Evolutionary conservation across 2,113 vertebrate genomes (phyloP).

Genomic region (Calyptommatus sinebrachiatus): DNA sequence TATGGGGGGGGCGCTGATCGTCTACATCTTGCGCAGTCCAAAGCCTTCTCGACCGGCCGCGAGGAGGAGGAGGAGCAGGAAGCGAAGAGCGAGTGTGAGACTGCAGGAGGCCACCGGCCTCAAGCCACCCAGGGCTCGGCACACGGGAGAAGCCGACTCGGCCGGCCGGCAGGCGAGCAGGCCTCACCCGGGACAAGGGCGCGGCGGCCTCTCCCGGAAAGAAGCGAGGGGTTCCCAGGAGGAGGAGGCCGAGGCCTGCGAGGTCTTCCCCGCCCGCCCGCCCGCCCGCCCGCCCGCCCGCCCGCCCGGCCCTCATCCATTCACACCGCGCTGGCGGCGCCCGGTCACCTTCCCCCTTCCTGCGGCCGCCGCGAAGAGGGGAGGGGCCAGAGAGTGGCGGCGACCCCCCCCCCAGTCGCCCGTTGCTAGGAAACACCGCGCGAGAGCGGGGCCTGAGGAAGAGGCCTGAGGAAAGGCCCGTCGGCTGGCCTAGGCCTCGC

Average conservation of each 20-base stretch:
- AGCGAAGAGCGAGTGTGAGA: too few species aligned
- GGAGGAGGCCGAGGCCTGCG: not conserved
- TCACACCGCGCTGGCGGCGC: too few species aligned
- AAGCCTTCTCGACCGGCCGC: too few species aligned
- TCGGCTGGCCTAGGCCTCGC: not conserved
- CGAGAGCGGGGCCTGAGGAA: not conserved
- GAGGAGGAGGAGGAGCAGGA: too few species aligned
- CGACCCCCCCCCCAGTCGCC: too few species aligned
- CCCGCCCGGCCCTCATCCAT: accelerated
- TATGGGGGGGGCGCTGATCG: too few species aligned
- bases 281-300: too few species aligned
- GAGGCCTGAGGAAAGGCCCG: not conserved
- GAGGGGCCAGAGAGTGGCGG: not conserved
- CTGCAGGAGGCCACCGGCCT: too few species aligned
- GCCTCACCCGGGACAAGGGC: not conserved
- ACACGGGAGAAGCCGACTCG: not conserved
- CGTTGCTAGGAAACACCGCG: not conserved
- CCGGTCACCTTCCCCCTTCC: not conserved
- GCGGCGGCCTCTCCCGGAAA: not conserved
- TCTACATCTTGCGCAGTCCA: too few species aligned
- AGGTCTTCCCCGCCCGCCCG: accelerated
- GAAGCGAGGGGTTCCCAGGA: not conserved
- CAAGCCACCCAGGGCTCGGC: too few species aligned
- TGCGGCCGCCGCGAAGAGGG: accelerated
- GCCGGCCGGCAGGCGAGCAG: not conserved